Evolutionary conservation across 2,888 invertebrate genomes (phyloP), one percentile per base, ranked within the genome.

Genomic region (Folsomia candida): DNA sequence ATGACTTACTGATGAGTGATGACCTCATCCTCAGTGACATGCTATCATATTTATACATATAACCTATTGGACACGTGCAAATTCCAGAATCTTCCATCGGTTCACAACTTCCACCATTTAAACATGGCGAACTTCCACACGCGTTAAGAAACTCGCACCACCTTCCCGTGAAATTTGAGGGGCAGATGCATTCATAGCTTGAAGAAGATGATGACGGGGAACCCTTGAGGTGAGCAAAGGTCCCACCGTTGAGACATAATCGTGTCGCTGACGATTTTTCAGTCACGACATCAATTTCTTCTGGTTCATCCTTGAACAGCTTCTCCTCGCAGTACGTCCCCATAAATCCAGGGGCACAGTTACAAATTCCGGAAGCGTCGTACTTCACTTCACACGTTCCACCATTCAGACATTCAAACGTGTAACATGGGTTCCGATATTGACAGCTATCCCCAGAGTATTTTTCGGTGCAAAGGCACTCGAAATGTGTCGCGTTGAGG

Each of bases 181-280:
- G 20, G 24, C 68, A 68, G 20, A 51, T 27, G 27, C 68, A 68
- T 20, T 68, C 61, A 24, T 18, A 67, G n/a, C n/a, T n/a, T n/a
- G n/a, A n/a, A n/a, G n/a, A n/a, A n/a, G n/a, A n/a, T n/a, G n/a
- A n/a, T 1, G 47, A 29, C 18, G 26, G 51, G 14, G 47, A 47
- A 2, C 25, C 59, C 2, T 59, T 59, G 3, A 61, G 11, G 2
- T 20, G 4, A 4, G 61, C 26, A 26, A 60, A 68, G 1, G 59
- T 68, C 11, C 68, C 68, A 1, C 51, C 51, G 51, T 68, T 68
- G 22, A 26, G n/a, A 29, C 68, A 68, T 4, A n/a, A n/a, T n/a
- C n/a, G n/a, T n/a, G n/a, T n/a, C n/a, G n/a, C n/a, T n/a, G n/a
- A n/a, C n/a, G n/a, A n/a, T n/a, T n/a, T n/a, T n/a, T n/a, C n/a